phyloP scores from a whole-genome alignment of 1,140 invertebrate genomes.

The Xylocopa sonorina region DNA sequence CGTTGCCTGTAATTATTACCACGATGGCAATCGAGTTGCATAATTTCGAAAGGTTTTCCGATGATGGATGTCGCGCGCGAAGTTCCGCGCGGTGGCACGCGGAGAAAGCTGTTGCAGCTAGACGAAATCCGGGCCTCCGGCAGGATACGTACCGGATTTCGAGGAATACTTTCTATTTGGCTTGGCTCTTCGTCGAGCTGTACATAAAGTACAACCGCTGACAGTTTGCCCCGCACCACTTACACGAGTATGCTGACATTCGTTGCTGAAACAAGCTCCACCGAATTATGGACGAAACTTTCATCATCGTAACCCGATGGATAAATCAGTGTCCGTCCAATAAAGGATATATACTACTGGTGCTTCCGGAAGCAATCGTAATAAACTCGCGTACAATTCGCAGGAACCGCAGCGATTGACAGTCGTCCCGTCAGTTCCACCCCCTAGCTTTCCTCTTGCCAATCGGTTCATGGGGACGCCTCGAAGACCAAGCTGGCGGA shows the following conservation, averaged over 20 bases:
- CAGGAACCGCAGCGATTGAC: no score
- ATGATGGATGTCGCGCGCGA: not conserved
- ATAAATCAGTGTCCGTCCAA: not conserved
- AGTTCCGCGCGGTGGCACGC: not conserved
- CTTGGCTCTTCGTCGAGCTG: not conserved
- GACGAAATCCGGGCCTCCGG: not conserved
- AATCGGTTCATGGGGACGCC: no score
- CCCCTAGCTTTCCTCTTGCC: not conserved
- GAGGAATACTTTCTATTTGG: conserved; percentile 9
- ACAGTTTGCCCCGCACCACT: not conserved
- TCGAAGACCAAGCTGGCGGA: not conserved
- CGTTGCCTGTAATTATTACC: not conserved
- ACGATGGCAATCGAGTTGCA: no score
- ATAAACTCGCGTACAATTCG: not conserved
- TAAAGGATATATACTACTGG: not conserved
- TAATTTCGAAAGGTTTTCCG: not conserved
- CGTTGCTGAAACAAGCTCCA: no score
- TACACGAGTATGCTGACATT: no score
- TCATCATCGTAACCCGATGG: not conserved
- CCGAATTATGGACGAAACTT: no score
- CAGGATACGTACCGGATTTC: not conserved
- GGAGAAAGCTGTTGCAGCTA: not conserved
- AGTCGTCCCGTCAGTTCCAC: not conserved
- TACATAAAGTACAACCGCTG: not conserved
- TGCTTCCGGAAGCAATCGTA: not conserved